Evolutionary conservation across 2,888 invertebrate species (phyloP).

Genomic region (Hyposoter didymator): DNA sequence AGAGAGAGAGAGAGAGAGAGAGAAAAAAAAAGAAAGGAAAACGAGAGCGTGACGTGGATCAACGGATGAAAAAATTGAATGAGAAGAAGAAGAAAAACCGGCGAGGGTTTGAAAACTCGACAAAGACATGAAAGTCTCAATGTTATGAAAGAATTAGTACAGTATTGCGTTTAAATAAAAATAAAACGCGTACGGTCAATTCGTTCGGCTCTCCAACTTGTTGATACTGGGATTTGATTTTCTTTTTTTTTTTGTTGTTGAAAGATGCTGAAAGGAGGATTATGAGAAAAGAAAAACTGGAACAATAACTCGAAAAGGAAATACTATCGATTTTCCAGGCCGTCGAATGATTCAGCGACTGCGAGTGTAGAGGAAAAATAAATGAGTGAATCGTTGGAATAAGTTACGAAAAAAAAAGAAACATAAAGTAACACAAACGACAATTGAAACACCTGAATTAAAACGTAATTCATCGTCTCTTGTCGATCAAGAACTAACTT

Average conservation of each 20-base stretch:
- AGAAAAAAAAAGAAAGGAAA: too few relatives aligned
- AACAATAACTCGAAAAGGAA: constrained; percentile 50
- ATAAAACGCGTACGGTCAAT: constrained; percentile 64
- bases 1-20: constrained; percentile 52
- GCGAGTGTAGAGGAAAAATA: not conserved
- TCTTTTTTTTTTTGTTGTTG: constrained; percentile 78
- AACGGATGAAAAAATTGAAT: constrained; percentile 13
- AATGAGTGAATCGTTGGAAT: not conserved
- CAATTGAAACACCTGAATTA: not conserved
- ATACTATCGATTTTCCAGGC: constrained; percentile 36
- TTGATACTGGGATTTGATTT: constrained; percentile 74
- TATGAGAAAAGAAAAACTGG: constrained; percentile 32
- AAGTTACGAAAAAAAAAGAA: constrained; percentile 28
- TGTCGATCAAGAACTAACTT: constrained; percentile 24
- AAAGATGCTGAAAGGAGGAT: constrained; percentile 70
- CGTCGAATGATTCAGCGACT: constrained; percentile 36
- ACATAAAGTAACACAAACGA: not conserved
- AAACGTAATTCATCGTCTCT: not conserved
- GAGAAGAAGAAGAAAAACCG: constrained; percentile 26
- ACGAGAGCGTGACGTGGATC: constrained; percentile 25
- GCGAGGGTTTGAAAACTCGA: constrained; percentile 41
- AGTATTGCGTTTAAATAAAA: constrained; percentile 59
- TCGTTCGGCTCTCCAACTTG: constrained; percentile 72
- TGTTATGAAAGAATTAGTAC: constrained; percentile 45
- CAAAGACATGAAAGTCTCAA: constrained; percentile 35